phyloP scores from a whole-genome alignment of 2,797 vertebrate species.

The Scolopax bukidnonensis region DNA sequence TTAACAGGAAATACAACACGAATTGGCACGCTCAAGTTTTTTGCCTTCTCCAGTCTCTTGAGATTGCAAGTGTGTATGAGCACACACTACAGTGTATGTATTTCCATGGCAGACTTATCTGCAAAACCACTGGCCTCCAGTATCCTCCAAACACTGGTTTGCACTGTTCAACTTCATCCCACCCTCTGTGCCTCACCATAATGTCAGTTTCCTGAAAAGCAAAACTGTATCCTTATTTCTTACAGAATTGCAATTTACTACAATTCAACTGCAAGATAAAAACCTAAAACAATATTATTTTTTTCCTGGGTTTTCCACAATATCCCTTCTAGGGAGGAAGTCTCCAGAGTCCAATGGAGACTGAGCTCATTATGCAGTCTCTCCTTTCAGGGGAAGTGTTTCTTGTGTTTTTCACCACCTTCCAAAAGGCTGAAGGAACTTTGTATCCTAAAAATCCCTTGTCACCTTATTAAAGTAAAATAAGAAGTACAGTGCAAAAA shows the following conservation, averaged over 20 bases:
- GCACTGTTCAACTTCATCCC: background rate
- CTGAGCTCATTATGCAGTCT: background rate
- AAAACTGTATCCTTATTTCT: background rate
- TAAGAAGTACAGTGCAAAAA: background rate
- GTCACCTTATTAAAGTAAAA: background rate
- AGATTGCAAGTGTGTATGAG: background rate
- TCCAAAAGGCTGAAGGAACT: background rate
- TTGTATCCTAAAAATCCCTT: background rate
- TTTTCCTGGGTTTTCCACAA: background rate
- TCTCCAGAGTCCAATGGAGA: background rate
- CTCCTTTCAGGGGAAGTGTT: background rate
- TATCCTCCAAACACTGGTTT: background rate
- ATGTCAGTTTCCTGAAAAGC: background rate
- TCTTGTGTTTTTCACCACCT: background rate
- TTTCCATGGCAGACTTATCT: background rate
- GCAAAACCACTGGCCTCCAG: background rate
- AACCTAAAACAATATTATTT: background rate
- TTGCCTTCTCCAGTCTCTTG: background rate
- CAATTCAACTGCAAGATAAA: background rate
- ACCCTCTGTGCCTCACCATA: background rate
- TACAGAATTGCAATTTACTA: background rate
- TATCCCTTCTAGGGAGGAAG: background rate
- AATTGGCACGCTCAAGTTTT: background rate
- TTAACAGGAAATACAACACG: background rate
- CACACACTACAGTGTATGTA: accelerated